Percentiles rank a stretch among this genome's conserved stretches.
These are phyloP conservation scores for Taphrorychus bicolor DNA, from an alignment of 2,888 invertebrate species.

Conservation along the genomic window DNA sequence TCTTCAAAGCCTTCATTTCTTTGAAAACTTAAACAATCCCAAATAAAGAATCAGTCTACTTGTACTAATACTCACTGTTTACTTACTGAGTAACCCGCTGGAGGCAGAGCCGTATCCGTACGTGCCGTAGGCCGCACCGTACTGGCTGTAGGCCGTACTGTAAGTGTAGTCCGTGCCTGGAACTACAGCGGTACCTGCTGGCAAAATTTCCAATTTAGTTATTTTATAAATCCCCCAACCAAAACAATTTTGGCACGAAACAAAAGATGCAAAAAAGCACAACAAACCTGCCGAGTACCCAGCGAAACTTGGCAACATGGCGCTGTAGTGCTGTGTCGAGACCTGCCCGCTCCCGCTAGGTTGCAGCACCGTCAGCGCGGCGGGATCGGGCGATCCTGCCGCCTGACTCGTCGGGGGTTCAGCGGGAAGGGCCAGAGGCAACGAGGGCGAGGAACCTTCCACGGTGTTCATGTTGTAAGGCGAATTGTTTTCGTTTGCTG, in stretches of 20 bases:
- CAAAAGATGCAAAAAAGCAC: background rate
- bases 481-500: slow-evolving; percentile 59
- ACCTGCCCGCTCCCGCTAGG: slow-evolving; percentile 61
- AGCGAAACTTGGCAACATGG: slow-evolving; percentile 71
- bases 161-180: slow-evolving; percentile 74
- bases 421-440: slow-evolving; percentile 61
- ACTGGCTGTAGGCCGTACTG: slow-evolving; percentile 77
- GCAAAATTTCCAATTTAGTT: too few species aligned
- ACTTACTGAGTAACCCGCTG: slow-evolving; percentile 75
- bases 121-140: slow-evolving; percentile 73
- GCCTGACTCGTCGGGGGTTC: slow-evolving; percentile 61
- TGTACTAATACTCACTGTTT: slow-evolving; percentile 67
- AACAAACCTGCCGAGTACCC: slow-evolving; percentile 70
- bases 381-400: slow-evolving; percentile 62
- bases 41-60: slow-evolving; percentile 23
- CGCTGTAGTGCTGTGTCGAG: slow-evolving; percentile 64
- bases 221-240: too few species aligned
- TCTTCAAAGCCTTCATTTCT: too few species aligned
- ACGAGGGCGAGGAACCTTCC: slow-evolving; percentile 61
- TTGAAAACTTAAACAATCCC: background rate
- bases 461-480: slow-evolving; percentile 60
- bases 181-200: slow-evolving; percentile 56
- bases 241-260: slow-evolving; percentile 4
- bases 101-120: slow-evolving; percentile 70
- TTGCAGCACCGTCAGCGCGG: slow-evolving; percentile 65